Evolutionary conservation across 2,113 vertebrate species (phyloP).

Genomic region (Thermophis baileyi): DNA sequence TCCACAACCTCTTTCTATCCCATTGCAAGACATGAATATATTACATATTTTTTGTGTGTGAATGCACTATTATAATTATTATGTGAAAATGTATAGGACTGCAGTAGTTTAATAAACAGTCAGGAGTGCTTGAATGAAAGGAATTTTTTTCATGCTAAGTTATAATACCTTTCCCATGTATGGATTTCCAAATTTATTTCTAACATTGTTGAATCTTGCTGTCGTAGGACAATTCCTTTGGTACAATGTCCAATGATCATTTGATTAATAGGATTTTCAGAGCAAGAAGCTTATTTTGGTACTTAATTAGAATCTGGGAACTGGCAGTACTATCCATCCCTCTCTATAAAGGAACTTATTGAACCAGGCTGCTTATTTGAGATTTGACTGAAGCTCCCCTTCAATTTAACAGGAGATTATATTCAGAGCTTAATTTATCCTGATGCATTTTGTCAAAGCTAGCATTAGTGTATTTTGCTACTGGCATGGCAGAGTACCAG

Average conservation of each 20-base stretch:
- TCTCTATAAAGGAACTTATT: background rate
- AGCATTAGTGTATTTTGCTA: background rate
- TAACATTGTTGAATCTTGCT: background rate
- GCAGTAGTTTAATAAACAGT: background rate
- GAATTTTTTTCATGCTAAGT: background rate
- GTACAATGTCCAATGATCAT: background rate
- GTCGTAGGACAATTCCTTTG: background rate
- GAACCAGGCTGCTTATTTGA: background rate
- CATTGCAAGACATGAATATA: background rate
- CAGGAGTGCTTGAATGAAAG: background rate
- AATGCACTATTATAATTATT: background rate
- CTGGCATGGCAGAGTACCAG: background rate
- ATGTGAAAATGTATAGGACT: background rate
- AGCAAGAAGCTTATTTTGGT: background rate
- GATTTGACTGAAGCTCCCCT: background rate
- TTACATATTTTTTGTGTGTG: background rate
- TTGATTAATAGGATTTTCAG: background rate
- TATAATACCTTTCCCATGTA: background rate
- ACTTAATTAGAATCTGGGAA: background rate
- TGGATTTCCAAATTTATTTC: background rate
- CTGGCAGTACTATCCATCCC: background rate
- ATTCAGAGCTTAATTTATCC: background rate
- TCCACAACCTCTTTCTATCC: background rate
- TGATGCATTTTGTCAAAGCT: constrained; percentile 8
- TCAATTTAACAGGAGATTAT: background rate